Evolutionary conservation across 2,113 vertebrate genomes (phyloP).

Genomic region (Craseonycteris thonglongyai): DNA sequence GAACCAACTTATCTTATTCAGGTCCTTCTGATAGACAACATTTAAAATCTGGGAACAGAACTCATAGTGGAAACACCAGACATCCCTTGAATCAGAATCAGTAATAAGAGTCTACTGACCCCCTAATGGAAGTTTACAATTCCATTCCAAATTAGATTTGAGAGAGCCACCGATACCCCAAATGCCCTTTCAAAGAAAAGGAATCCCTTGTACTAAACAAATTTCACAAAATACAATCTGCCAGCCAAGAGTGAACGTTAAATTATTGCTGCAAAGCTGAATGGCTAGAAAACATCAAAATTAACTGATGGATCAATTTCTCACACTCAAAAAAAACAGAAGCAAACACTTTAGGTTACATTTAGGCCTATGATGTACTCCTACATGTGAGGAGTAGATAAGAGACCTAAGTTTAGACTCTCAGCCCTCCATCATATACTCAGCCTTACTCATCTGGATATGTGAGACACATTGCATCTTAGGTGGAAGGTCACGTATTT

Average conservation of each 20-base stretch:
- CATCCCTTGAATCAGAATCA: background rate
- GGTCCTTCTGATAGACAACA: background rate
- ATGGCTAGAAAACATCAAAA: slow-evolving; percentile 16
- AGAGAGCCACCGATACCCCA: background rate
- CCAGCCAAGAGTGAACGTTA: background rate
- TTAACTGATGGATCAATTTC: background rate
- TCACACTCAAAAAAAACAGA: slow-evolving; percentile 13
- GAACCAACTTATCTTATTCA: background rate
- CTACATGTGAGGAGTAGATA: background rate
- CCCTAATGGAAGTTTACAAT: background rate
- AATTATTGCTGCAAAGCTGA: background rate
- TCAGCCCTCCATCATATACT: background rate
- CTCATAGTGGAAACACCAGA: background rate
- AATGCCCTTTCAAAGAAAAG: background rate
- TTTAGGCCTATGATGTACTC: no score
- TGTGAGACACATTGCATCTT: background rate
- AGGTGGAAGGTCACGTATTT: background rate
- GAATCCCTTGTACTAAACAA: background rate
- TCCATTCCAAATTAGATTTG: background rate
- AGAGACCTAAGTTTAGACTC: background rate
- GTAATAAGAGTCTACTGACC: background rate
- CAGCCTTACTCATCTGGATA: background rate
- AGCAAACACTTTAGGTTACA: background rate
- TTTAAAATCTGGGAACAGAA: background rate
- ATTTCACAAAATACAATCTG: background rate